Evolutionary conservation across 2,113 vertebrate species (phyloP), one percentile per base, ranked within the genome.

Genomic region (Ailurus styani): DNA sequence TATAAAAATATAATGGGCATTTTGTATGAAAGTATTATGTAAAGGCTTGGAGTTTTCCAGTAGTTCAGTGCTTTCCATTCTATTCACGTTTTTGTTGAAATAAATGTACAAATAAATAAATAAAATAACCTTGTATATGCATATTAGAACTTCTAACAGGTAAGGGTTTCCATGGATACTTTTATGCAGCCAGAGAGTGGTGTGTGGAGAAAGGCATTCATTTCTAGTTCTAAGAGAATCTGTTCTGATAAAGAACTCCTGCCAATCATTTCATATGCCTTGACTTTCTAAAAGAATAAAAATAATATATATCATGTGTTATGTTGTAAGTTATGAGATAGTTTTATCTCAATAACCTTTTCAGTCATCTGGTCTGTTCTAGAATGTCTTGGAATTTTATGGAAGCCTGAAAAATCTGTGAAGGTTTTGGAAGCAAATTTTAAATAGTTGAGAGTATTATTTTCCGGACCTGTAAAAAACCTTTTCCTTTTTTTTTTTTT

Each of bases 131-230:
- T 97, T 97, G 97, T 89, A 68, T 97, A 95, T 97, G 95, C 96
- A 91, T 97, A 70, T 97, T 90, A 97, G 94, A 97, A 93, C 93
- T 97, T 98, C 97, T 96, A 97, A 95, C 93, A 98, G 98, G 98
- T 98, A 70, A 95, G 83, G 68, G 99, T 99, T 99, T 87, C 99
- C 99, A 99, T 99, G 99, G 99, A 98, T 96, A 99, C 99, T 90
- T 97, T 98, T 93, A 98, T 98, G 94, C 85, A 93, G 95, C 87
- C 88, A 79, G 68, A 86, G 97, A 98, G 94, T 95, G 86, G 37
- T 90, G 88, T 93, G 94, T 96, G 68, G 95, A 97, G 85, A 95
- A 68, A 90, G 77, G 93, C 78, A 66, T 97, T 97, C 34, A 47
- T 90, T 98, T 98, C 93, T 83, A 93, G 75, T 94, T 97, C 95